phyloP scores from a whole-genome alignment of 2,888 invertebrate genomes.

The Andrena praecox region DNA sequence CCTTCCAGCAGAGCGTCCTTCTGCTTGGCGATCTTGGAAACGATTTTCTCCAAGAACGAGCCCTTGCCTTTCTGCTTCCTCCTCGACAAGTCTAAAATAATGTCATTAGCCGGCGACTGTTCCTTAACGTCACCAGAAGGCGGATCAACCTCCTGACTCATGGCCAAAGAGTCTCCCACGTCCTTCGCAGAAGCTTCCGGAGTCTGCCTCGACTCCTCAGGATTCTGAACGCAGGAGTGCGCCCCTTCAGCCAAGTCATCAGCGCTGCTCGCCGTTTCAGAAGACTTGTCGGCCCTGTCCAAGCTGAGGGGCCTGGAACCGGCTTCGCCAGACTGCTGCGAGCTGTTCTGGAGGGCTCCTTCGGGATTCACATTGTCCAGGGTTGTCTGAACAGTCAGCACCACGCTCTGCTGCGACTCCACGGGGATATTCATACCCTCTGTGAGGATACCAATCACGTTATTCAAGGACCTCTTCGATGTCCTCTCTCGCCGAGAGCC shows the following conservation, averaged over 20 bases:
- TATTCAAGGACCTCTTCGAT: slow-evolving; percentile 78
- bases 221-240: neutral
- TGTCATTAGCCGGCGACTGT: slow-evolving; percentile 76
- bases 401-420: slow-evolving; percentile 79
- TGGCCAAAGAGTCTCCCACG: neutral
- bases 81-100: slow-evolving; percentile 81
- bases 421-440: slow-evolving; percentile 83
- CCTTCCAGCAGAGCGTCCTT: slow-evolving; percentile 80
- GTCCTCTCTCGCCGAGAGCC: slow-evolving; percentile 76
- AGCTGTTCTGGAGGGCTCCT: slow-evolving; percentile 61
- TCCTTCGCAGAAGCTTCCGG: neutral
- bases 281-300: slow-evolving; percentile 33
- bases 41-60: slow-evolving; percentile 83
- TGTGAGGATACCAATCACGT: slow-evolving; percentile 83
- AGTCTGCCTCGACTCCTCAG: neutral
- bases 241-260: neutral
- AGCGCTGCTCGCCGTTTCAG: neutral
- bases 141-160: slow-evolving; percentile 7
- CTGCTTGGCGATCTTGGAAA: slow-evolving; percentile 83
- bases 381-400: slow-evolving; percentile 79
- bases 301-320: neutral
- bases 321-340: slow-evolving; percentile 53
- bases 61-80: slow-evolving; percentile 82
- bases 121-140: slow-evolving; percentile 3
- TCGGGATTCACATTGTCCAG: slow-evolving; percentile 71